phyloP scores from a whole-genome alignment of 2,888 invertebrate species.

The Noctua pronuba region DNA sequence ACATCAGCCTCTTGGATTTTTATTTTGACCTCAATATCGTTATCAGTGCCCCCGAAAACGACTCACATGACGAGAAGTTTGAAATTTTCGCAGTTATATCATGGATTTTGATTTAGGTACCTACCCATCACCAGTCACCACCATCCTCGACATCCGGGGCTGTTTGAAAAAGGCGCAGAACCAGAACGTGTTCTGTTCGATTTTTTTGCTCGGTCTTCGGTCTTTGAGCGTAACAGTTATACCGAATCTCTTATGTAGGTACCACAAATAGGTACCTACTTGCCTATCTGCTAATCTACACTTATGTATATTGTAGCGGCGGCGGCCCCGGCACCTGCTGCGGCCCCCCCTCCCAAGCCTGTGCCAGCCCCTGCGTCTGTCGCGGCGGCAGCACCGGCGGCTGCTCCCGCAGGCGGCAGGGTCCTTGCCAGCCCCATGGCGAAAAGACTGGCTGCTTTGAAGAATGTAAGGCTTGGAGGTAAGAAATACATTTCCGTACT shows the following conservation, averaged over 20 bases:
- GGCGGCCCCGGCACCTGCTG: neutral
- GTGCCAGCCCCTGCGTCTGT: constrained; percentile 68
- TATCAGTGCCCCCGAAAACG: too few species aligned
- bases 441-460: constrained; percentile 95
- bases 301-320: constrained; percentile 2
- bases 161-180: neutral
- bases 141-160: neutral
- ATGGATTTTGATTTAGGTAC: neutral
- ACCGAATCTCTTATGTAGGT: neutral
- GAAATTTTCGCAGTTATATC: neutral
- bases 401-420: constrained; percentile 90
- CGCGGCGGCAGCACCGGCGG: constrained; percentile 82
- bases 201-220: neutral
- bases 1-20: too few species aligned
- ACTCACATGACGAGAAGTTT: neutral
- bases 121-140: neutral
- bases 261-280: neutral
- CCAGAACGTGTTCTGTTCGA: neutral
- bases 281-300: neutral
- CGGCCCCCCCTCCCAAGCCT: constrained; percentile 78
- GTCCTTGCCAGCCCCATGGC: constrained; percentile 98
- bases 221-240: neutral
- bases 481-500: constrained; percentile 39
- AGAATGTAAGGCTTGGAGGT: constrained; percentile 92
- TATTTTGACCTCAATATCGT: neutral